phyloP scores from a whole-genome alignment of 2,113 vertebrate genomes.

The Misgurnus mizolepis region DNA sequence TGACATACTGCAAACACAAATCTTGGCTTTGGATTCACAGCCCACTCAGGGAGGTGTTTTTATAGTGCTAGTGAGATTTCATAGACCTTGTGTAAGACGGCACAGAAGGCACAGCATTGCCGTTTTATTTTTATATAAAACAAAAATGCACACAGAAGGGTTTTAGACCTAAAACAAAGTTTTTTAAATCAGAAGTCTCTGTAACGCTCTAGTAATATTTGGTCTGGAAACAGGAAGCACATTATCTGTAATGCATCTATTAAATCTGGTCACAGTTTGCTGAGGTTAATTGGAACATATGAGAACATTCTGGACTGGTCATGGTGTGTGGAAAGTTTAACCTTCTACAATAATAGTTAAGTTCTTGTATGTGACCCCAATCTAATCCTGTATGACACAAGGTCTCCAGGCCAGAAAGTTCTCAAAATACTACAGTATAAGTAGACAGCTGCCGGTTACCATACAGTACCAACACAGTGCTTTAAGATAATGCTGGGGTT shows the following conservation, averaged over 20 bases:
- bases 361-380: not conserved
- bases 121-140: slow-evolving; percentile 18
- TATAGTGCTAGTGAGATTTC: not conserved
- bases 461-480: not conserved
- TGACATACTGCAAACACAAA: not conserved
- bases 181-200: not conserved
- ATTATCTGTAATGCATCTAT: not conserved
- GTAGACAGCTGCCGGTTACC: not conserved
- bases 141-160: slow-evolving; percentile 9
- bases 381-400: slow-evolving; percentile 22
- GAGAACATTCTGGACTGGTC: not conserved
- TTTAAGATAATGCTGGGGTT: not conserved
- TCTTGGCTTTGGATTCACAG: not conserved
- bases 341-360: not conserved
- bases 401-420: slow-evolving; percentile 1
- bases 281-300: slow-evolving; percentile 24
- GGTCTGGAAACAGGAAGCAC: slow-evolving; percentile 8
- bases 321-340: slow-evolving; percentile 11
- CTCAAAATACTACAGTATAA: not conserved
- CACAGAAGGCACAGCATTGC: slow-evolving; percentile 23
- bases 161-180: not conserved
- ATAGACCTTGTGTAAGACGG: not conserved
- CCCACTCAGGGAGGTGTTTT: not conserved
- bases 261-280: slow-evolving; percentile 13
- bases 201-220: slow-evolving; percentile 1